A percentile compares a stretch with the other conserved stretches of the same genome.
Evolutionary conservation across 2,113 vertebrate genomes (phyloP).

Genomic region (Platysteira castanea): DNA sequence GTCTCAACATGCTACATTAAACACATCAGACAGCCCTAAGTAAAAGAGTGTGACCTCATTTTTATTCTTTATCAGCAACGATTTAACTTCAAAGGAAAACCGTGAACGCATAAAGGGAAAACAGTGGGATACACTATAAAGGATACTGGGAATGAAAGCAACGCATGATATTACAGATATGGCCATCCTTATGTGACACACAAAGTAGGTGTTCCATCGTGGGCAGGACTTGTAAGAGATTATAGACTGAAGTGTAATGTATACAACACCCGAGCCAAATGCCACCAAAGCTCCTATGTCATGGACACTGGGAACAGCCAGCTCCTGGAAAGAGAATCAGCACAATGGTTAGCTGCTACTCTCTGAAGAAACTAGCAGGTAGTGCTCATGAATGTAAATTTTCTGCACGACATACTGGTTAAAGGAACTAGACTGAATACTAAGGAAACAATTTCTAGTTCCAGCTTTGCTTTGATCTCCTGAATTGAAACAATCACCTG

Average conservation of each 20-base stretch:
- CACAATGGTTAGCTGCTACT: not conserved
- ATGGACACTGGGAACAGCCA: slow-evolving; percentile 75
- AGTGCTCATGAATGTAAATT: not conserved
- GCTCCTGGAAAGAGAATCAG: slow-evolving; percentile 76
- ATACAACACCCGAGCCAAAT: slow-evolving; percentile 79
- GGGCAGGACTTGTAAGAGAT: slow-evolving; percentile 80
- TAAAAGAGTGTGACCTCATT: not conserved
- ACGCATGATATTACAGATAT: slow-evolving; percentile 74
- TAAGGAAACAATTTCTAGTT: not conserved
- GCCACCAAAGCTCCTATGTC: slow-evolving; percentile 83
- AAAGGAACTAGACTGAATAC: not conserved
- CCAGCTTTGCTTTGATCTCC: not conserved
- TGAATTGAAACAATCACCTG: not conserved
- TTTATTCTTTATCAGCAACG: not conserved
- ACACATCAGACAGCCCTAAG: not conserved
- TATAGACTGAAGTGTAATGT: slow-evolving; percentile 79
- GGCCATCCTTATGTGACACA: slow-evolving; percentile 65
- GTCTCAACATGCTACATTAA: not conserved
- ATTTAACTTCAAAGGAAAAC: not conserved
- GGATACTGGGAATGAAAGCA: slow-evolving; percentile 89
- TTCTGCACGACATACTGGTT: not conserved
- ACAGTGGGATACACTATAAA: slow-evolving; percentile 42
- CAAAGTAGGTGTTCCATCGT: slow-evolving; percentile 64
- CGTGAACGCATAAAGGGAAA: not conserved
- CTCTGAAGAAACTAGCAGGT: not conserved